These are phyloP conservation scores for Sinocyclocheilus maitianheensis DNA, from an alignment of 2,113 vertebrate genomes.

Conservation along the genomic window DNA sequence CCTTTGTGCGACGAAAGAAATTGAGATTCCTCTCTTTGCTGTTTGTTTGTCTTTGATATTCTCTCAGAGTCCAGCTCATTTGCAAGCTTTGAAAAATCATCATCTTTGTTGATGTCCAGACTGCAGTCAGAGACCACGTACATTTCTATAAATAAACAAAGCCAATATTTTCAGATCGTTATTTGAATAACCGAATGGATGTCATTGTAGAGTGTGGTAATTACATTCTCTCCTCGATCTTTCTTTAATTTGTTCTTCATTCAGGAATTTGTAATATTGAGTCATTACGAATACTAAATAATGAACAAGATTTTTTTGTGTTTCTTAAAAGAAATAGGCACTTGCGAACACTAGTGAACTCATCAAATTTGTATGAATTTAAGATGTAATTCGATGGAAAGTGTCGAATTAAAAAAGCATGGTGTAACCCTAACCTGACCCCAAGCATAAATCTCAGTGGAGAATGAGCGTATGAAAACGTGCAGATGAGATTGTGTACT, in stretches of 20 bases:
- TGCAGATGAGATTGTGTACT: too few relatives aligned
- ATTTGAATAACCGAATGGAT: background rate
- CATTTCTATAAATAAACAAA: conserved; percentile 7
- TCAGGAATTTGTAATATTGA: background rate
- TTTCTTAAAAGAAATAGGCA: background rate
- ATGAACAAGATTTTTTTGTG: background rate
- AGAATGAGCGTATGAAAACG: too few relatives aligned
- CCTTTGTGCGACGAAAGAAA: conserved; percentile 24
- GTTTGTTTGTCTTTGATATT: conserved; percentile 29
- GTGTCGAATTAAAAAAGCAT: too few relatives aligned
- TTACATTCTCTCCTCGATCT: background rate
- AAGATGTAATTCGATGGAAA: too few relatives aligned
- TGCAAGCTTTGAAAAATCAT: conserved; percentile 26
- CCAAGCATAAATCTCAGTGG: too few relatives aligned
- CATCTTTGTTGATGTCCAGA: background rate
- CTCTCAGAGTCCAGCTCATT: conserved; percentile 17
- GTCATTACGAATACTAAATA: background rate
- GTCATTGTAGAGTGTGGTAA: background rate
- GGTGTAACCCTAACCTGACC: too few relatives aligned
- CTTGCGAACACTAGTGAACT: background rate
- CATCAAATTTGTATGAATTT: too few relatives aligned
- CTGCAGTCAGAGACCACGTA: background rate
- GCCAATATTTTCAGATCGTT: background rate
- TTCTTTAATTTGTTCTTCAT: background rate
- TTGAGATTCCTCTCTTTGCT: conserved; percentile 27